Percentiles rank a stretch among this genome's conserved stretches.
These are phyloP conservation scores for Crocuta crocuta DNA, from an alignment of 2,113 vertebrate species.

Conservation along the genomic window DNA sequence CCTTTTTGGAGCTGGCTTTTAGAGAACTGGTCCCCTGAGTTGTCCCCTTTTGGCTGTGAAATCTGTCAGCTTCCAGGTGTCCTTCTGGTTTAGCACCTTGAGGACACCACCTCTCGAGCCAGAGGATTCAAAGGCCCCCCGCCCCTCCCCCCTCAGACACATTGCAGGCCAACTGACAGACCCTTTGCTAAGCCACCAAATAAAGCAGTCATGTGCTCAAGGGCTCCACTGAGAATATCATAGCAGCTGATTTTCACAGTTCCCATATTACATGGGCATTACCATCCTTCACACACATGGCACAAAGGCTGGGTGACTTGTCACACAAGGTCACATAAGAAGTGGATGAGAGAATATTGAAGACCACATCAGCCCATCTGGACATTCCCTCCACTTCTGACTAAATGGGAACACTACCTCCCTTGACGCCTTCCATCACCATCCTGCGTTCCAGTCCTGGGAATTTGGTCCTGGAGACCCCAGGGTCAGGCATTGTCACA, in stretches of 20 bases:
- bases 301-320: not conserved
- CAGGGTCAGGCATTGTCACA: not conserved
- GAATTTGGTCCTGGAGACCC: not conserved
- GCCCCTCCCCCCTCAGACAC: too few relatives aligned
- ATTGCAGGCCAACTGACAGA: not conserved
- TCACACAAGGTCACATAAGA: not conserved
- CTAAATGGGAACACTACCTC: not conserved
- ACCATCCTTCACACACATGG: not conserved
- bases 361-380: not conserved
- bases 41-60: not conserved
- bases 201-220: not conserved
- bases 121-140: not conserved
- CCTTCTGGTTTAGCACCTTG: not conserved
- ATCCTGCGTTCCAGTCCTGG: not conserved
- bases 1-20: not conserved
- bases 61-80: not conserved
- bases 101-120: not conserved
- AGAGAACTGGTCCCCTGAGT: not conserved
- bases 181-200: not conserved
- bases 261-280: not conserved
- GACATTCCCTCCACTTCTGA: not conserved
- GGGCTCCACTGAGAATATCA: not conserved
- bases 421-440: rapidly evolving
- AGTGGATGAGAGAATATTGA: not conserved
- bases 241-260: not conserved